A percentile compares a stretch with the other conserved stretches of the same genome.
phyloP scores from a whole-genome alignment of 2,797 vertebrate species.

The Mergus octosetaceus region DNA sequence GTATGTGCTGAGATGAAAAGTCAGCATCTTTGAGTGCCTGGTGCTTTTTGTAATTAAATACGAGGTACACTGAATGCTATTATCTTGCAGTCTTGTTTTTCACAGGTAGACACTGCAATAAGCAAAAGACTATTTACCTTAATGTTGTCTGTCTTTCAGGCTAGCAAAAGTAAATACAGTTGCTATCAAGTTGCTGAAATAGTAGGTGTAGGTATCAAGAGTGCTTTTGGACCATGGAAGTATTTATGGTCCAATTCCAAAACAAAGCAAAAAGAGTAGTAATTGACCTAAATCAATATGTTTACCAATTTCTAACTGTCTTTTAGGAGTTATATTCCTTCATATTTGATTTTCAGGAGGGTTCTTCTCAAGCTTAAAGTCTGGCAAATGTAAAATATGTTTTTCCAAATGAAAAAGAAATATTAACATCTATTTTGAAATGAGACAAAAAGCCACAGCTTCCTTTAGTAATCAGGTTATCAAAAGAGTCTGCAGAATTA shows the following conservation, averaged over 20 bases:
- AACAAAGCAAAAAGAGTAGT: neutral
- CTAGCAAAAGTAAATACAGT: neutral
- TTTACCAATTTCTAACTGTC: neutral
- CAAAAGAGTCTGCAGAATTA: neutral
- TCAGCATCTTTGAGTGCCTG: neutral
- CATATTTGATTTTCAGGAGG: neutral
- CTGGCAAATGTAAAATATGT: neutral
- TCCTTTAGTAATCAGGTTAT: neutral
- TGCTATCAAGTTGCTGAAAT: neutral
- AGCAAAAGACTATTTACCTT: neutral
- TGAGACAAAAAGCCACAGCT: neutral
- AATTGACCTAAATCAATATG: neutral
- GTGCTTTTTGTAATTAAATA: neutral
- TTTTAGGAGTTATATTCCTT: neutral
- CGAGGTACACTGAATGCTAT: neutral
- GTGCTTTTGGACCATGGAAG: neutral
- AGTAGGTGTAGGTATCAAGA: neutral
- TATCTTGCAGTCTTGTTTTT: neutral
- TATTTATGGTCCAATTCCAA: neutral
- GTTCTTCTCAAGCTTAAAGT: neutral
- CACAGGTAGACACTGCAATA: neutral
- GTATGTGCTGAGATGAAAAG: neutral
- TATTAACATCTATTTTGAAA: neutral
- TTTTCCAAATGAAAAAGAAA: neutral
- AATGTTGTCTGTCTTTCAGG: neutral